Conservation (phyloP, 1,140 invertebrate species). For the Bicyclus anynana region DNA sequence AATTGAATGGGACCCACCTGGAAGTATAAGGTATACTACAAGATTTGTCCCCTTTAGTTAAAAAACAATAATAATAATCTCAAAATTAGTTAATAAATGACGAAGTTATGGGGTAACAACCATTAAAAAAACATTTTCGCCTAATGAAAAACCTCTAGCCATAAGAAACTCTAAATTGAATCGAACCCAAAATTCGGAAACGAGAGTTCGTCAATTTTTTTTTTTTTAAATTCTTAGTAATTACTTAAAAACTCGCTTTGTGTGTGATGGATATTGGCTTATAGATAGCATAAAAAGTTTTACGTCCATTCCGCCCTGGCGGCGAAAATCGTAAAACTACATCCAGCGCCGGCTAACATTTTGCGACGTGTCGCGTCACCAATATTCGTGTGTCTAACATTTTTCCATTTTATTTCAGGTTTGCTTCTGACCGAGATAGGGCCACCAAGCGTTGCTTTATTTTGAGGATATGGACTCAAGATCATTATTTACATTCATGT, state of each 20-base stretch:
- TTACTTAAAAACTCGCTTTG: neutral
- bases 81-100: too few species aligned
- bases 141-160: too few species aligned
- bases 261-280: constrained; percentile 14
- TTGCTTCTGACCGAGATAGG: constrained; percentile 9
- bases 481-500: too few species aligned
- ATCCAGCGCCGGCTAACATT: constrained; percentile 30
- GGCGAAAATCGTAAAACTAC: constrained; percentile 33
- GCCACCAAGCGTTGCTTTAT: neutral
- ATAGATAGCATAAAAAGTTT: constrained; percentile 26
- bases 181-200: too few species aligned
- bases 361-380: constrained; percentile 35
- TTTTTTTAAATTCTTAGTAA: neutral
- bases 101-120: too few species aligned
- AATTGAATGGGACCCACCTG: too few species aligned
- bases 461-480: neutral
- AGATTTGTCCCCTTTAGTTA: too few species aligned
- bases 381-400: constrained; percentile 37
- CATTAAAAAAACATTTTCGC: too few species aligned
- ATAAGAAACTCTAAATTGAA: too few species aligned
- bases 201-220: too few species aligned
- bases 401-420: constrained; percentile 35
- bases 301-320: constrained; percentile 23
- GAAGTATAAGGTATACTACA: too few species aligned
- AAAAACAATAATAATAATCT: too few species aligned